Evolutionary conservation across 2,888 invertebrate genomes (phyloP).

Genomic region (Stenoptilia bipunctidactyla): DNA sequence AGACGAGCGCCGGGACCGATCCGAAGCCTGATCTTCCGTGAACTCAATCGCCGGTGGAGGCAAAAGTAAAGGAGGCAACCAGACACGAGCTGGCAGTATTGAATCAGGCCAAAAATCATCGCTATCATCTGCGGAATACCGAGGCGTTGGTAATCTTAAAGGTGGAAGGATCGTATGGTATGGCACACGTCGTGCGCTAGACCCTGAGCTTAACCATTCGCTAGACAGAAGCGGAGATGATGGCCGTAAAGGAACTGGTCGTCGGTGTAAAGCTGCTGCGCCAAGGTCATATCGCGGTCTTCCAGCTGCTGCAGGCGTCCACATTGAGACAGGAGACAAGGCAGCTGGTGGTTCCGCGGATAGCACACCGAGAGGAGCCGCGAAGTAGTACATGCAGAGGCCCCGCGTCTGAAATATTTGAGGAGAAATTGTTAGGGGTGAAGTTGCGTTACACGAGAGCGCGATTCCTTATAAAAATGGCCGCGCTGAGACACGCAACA

Average conservation of each 20-base stretch:
- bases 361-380: conserved; percentile 68
- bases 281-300: conserved; percentile 26
- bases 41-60: conserved; percentile 17
- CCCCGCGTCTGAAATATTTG: conserved; percentile 52
- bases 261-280: conserved; percentile 18
- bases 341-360: conserved; percentile 54
- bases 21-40: not conserved
- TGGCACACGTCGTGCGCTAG: conserved; percentile 27
- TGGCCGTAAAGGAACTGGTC: conserved; percentile 23
- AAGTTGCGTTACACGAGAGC: too few relatives aligned
- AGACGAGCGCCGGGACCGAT: not conserved
- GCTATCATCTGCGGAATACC: conserved; percentile 22
- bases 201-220: conserved; percentile 17
- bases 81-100: conserved; percentile 31
- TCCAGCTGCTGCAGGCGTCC: conserved; percentile 16
- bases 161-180: conserved; percentile 43
- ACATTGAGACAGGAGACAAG: conserved; percentile 39
- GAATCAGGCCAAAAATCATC: conserved; percentile 39
- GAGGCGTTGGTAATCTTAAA: conserved; percentile 34
- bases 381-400: conserved; percentile 69
- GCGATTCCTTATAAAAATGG: too few relatives aligned
- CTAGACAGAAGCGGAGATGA: conserved; percentile 23
- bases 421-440: too few relatives aligned
- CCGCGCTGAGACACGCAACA: too few relatives aligned
- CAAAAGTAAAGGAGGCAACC: conserved; percentile 31